Base-by-base conservation (phyloP, 1,140 invertebrate genomes). In the Choristoneura fumiferana region DNA sequence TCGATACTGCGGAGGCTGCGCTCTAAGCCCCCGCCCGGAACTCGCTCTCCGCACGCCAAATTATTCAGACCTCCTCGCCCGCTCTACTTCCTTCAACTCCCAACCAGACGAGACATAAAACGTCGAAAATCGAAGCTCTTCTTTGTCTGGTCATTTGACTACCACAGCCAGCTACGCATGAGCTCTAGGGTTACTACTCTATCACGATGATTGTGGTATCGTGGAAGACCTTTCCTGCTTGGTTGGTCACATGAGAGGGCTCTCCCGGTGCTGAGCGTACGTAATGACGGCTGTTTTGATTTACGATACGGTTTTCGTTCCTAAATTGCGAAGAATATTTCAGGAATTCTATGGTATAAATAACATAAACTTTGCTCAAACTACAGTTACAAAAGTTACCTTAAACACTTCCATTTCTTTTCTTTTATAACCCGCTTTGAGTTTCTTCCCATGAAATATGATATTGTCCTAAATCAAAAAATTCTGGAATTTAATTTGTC, bases 1-100 rank as follows among this genome's bases (percentile, higher is more conserved):
- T 85, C 84, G 76, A 86, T 87, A 86, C 61, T 39, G 73, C 78
- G 84, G 84, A 86, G 83, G 84, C 83, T 87, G 84, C 79, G 79
- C 83, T 67, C 58, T 80, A 76, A 71, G 73, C 76, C 65, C 69
- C 56, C 62, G 76, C 76, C 79, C 76, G 81, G 79, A 78, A 72
- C 67, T 58, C 52, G 52, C 58, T 62, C 57, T 55, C 45, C 18
- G 57, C 62, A 68, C 58, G 37, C 61, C 67, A 68, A 12, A 56
- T 13, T 68, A 61, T 14, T 12, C 53, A 57, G 81, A 76, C 57
- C 38, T 14, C 18, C 55, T 77, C 63, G 40, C 62, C 62, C 55
- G 43, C 55, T 39, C 54, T 53, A 35, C 59, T 62, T n/a, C 57
- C 37, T 1, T 39, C 37, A 13, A 5, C 5, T 2, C 12, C 10